Conservation (phyloP, 2,113 vertebrate genomes). For the Mandrillus leucophaeus region DNA sequence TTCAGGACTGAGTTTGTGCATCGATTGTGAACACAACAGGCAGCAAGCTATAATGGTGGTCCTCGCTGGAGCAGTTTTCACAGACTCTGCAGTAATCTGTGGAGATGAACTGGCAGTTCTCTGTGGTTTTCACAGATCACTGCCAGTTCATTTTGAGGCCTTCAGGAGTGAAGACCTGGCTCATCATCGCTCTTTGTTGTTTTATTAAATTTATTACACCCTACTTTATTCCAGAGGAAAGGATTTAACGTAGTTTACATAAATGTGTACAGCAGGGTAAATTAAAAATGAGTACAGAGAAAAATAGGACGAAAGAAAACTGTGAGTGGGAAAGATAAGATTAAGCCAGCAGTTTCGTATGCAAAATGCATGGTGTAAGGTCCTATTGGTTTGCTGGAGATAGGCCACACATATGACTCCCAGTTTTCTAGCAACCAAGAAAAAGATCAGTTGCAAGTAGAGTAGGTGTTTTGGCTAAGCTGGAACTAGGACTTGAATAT, state of each 20-base stretch:
- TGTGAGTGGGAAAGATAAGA: neutral
- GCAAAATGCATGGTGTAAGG: neutral
- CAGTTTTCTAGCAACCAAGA: conserved; percentile 8
- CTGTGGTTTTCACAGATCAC: neutral
- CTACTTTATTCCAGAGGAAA: conserved; percentile 31
- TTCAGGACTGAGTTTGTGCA: neutral
- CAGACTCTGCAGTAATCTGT: neutral
- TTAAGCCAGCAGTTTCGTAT: neutral
- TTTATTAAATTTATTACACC: neutral
- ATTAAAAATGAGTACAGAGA: conserved; percentile 21
- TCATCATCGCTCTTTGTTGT: neutral
- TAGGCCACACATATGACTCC: neutral
- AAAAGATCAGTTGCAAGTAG: conserved; percentile 3
- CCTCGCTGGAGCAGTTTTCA: neutral
- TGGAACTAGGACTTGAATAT: neutral
- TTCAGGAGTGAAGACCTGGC: neutral
- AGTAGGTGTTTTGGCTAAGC: neutral
- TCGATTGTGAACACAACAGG: neutral
- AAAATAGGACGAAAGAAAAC: conserved; percentile 28
- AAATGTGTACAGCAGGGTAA: neutral
- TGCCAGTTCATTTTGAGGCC: neutral
- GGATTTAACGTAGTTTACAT: neutral
- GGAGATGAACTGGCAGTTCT: neutral
- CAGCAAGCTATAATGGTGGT: neutral
- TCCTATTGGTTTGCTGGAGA: neutral